Evolutionary conservation across 92 coral and sea anemone species (phyloP), one percentile per base, ranked within the genome.

Genomic region (Montipora capitata): DNA sequence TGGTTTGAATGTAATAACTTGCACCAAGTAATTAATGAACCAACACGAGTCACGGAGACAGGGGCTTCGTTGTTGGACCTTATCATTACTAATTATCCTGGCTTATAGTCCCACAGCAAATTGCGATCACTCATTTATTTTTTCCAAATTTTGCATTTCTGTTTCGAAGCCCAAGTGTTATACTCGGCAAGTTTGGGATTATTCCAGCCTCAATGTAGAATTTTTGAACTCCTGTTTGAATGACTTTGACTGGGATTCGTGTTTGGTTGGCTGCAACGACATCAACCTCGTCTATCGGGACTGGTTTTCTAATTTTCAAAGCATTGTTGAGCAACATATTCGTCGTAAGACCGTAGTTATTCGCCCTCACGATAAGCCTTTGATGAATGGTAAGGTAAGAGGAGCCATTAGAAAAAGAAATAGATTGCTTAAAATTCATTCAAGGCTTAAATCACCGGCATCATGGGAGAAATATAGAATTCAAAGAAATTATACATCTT

Each of bases 311-410:
- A 48, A 48, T 48, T 48, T 48, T 48, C 52, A 48, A 48, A 48
- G 52, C 52, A 0, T 48, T 48, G 52, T 48, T 48, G 52, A 48
- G 52, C 52, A 48, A 48, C 52, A 48, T 0, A 67, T 88, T 71
- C 92, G 74, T 43, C 61, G 74, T 7, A 88, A 83, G 79, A 72
- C 35, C 75, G 88, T 88, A 40, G 78, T 84, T 76, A 81, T 86
- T 67, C 87, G 92, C 40, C 95, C 94, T 70, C 72, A 85, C 7
- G 95, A 87, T 57, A 91, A 91, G 87, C 94, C 91, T 54, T 87
- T 89, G 94, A 87, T 91, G 91, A 82, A 87, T 77, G 79, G 86
- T 16, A 57, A 40, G 8, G 88, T 89, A 40, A 81, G 88, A 44
- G 72, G 58, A 64, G 93, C 95, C 12, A 89, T 92, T 80, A 87